phyloP scores from a whole-genome alignment of 2,113 vertebrate genomes.

The Hypomesus transpacificus region DNA sequence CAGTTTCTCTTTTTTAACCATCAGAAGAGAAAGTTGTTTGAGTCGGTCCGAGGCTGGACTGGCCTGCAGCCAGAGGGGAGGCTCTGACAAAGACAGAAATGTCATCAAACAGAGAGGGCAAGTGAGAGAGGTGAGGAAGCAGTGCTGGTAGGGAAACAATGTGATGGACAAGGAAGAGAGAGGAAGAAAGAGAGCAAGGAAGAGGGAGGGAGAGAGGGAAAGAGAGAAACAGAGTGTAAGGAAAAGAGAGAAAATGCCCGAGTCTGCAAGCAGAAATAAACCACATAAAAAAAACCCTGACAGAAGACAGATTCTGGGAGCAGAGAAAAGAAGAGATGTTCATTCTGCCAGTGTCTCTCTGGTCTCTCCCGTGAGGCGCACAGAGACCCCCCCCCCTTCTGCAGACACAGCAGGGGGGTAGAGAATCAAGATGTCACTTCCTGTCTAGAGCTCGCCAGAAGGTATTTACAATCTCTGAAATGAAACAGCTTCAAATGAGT shows the following conservation, averaged over 20 bases:
- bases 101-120: too few relatives aligned
- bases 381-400: too few relatives aligned
- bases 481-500: not conserved
- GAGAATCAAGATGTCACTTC: not conserved
- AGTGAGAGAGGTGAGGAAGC: not conserved
- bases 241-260: not conserved
- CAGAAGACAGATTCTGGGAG: not conserved
- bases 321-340: not conserved
- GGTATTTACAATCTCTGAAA: not conserved
- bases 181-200: too few relatives aligned
- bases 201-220: too few relatives aligned
- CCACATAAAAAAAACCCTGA: not conserved
- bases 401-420: not conserved
- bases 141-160: not conserved
- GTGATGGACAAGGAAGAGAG: not conserved
- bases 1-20: too few relatives aligned
- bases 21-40: too few relatives aligned
- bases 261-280: not conserved
- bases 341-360: not conserved
- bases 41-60: too few relatives aligned
- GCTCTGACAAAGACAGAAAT: too few relatives aligned
- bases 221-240: not conserved
- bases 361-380: not conserved
- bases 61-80: not conserved
- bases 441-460: not conserved